Percentiles rank a stretch among this genome's conserved stretches.
These are phyloP conservation scores for Noctua fimbriata DNA, from an alignment of 2,888 invertebrate species.

Conservation along the genomic window DNA sequence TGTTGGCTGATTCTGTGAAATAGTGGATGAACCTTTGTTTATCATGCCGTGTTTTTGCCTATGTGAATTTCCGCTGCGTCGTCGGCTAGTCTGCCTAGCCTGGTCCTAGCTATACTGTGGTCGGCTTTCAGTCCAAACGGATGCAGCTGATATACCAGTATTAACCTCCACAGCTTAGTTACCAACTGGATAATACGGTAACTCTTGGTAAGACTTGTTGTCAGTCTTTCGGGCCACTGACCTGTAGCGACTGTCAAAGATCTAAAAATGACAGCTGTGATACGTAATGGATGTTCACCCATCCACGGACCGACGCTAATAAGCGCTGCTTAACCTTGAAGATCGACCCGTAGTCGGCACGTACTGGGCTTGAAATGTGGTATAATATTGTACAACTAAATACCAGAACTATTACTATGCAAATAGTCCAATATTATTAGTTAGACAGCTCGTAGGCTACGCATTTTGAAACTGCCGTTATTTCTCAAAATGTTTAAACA, in stretches of 20 bases:
- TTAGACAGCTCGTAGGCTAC: constrained; percentile 4
- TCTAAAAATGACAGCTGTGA: neutral
- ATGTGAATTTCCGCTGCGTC: too few species aligned
- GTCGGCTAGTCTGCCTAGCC: too few species aligned
- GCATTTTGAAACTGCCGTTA: constrained; percentile 31
- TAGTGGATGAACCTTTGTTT: too few species aligned
- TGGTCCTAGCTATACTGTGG: too few species aligned
- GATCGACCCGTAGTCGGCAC: neutral
- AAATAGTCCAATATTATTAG: constrained; percentile 44
- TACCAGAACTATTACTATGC: constrained; percentile 52
- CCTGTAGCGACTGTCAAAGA: neutral
- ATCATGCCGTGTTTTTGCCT: too few species aligned
- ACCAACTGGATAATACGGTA: too few species aligned
- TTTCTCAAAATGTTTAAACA: constrained; percentile 45
- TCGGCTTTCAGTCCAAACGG: too few species aligned
- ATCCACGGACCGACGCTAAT: neutral
- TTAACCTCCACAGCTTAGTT: too few species aligned
- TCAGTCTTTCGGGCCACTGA: too few species aligned
- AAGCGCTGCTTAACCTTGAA: neutral
- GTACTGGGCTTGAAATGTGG: neutral
- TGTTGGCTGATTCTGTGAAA: too few species aligned
- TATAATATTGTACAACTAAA: constrained; percentile 16
- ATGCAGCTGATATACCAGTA: too few species aligned
- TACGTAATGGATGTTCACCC: neutral
- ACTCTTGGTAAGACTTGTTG: too few species aligned